Percentiles rank a stretch among this genome's conserved stretches.
Conservation (phyloP, 2,888 invertebrate species). For the Sisyra terminalis region DNA sequence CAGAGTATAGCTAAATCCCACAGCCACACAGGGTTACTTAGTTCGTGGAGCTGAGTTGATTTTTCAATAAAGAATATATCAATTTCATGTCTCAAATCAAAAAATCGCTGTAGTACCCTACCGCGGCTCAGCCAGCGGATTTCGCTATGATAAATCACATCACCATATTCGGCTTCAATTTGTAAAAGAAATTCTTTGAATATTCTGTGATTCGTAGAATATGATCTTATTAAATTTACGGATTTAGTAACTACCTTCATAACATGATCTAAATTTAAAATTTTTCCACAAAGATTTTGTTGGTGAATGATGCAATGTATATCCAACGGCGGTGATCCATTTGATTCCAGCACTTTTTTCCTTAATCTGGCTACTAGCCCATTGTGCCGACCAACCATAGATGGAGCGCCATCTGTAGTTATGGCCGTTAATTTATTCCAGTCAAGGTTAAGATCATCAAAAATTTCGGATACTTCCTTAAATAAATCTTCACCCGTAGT, state of each 20-base stretch:
- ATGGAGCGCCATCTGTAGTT: constrained; percentile 6
- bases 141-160: constrained; percentile 3
- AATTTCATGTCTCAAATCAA: constrained; percentile 7
- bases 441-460: constrained; percentile 7
- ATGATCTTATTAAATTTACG: constrained; percentile 8
- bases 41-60: constrained; percentile 5
- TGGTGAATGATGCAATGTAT: constrained; percentile 9
- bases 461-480: constrained; percentile 7
- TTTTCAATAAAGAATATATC: constrained; percentile 7
- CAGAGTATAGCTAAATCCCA: constrained; percentile 7
- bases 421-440: constrained; percentile 6
- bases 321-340: constrained; percentile 8
- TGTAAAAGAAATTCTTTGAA: constrained; percentile 4
- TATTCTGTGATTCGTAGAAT: constrained; percentile 5
- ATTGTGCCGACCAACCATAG: constrained; percentile 7
- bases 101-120: constrained; percentile 4
- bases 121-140: constrained; percentile 6
- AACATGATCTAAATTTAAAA: constrained; percentile 9
- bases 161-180: constrained; percentile 5
- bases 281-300: constrained; percentile 8
- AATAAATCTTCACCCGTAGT: constrained; percentile 8
- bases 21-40: constrained; percentile 8
- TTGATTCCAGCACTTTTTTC: constrained; percentile 9
- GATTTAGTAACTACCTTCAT: constrained; percentile 10
- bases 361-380: constrained; percentile 8